Conservation (phyloP, 2,797 vertebrate genomes). For the Buphagus erythrorhynchus region DNA sequence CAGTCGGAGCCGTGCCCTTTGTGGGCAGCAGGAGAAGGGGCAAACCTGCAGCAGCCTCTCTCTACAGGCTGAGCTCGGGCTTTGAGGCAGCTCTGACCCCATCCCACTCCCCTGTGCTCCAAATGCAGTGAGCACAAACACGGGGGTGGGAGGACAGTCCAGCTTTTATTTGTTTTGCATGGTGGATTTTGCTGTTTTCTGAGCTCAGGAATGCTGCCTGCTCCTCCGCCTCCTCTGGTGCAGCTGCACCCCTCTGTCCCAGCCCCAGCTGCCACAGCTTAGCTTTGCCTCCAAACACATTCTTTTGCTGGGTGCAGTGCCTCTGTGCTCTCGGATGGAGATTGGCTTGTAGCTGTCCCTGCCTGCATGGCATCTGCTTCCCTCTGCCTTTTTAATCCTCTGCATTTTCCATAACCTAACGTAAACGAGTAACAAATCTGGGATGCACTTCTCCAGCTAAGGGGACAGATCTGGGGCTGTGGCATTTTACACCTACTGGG, state of each 20-base stretch:
- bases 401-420: slow-evolving; percentile 4
- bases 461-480: not conserved
- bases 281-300: slow-evolving; percentile 37
- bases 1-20: rapidly evolving
- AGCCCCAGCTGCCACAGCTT: slow-evolving; percentile 45
- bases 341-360: not conserved
- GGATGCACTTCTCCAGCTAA: not conserved
- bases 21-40: not conserved
- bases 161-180: not conserved
- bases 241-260: slow-evolving; percentile 43
- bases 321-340: not conserved
- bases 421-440: not conserved
- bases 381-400: not conserved
- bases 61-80: not conserved
- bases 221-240: not conserved
- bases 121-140: not conserved
- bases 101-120: not conserved
- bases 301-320: slow-evolving; percentile 53
- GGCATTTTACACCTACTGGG: not conserved
- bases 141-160: not conserved
- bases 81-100: not conserved
- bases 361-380: not conserved
- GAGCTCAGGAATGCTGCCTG: not conserved
- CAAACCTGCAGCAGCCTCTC: not conserved
- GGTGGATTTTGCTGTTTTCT: slow-evolving; percentile 16